Percentiles rank a stretch among this genome's conserved stretches.
Evolutionary conservation across 2,888 invertebrate species (phyloP).

Genomic region (Creontiades dilutus): DNA sequence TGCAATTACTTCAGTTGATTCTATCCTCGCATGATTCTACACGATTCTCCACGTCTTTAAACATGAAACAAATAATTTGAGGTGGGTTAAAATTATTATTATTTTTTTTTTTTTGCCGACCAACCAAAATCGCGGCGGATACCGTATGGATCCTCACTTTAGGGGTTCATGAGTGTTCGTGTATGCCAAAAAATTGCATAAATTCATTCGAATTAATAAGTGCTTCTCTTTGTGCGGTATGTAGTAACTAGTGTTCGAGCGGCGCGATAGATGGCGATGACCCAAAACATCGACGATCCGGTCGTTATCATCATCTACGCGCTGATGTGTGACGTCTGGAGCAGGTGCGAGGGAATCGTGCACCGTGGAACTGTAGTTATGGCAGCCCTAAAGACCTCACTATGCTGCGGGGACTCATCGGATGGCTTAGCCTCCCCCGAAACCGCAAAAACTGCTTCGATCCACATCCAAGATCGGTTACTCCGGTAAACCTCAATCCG

Average conservation of each 20-base stretch:
- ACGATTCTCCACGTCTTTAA: too few species aligned
- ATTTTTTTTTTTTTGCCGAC: too few species aligned
- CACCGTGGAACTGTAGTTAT: constrained; percentile 16
- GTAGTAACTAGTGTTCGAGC: background rate
- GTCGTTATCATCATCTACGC: background rate
- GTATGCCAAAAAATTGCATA: too few species aligned
- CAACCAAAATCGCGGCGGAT: too few species aligned
- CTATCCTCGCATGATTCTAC: too few species aligned
- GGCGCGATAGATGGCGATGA: constrained; percentile 33
- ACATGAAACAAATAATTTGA: too few species aligned
- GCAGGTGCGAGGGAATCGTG: constrained; percentile 43
- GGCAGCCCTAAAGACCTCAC: background rate
- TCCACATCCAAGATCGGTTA: constrained; percentile 7
- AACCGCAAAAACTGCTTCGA: constrained; percentile 27
- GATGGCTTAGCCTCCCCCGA: background rate
- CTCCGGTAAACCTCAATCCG: background rate
- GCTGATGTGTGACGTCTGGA: constrained; percentile 17
- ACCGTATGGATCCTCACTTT: too few species aligned
- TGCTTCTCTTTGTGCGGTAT: too few species aligned
- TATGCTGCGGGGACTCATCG: background rate
- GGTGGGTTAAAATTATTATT: too few species aligned
- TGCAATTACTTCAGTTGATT: too few species aligned
- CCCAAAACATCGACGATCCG: constrained; percentile 28
- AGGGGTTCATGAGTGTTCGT: too few species aligned
- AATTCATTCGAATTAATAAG: too few species aligned